A percentile compares a stretch with the other conserved stretches of the same genome.
Evolutionary conservation across 2,113 vertebrate species (phyloP).

Genomic region (Perccottus glenii): DNA sequence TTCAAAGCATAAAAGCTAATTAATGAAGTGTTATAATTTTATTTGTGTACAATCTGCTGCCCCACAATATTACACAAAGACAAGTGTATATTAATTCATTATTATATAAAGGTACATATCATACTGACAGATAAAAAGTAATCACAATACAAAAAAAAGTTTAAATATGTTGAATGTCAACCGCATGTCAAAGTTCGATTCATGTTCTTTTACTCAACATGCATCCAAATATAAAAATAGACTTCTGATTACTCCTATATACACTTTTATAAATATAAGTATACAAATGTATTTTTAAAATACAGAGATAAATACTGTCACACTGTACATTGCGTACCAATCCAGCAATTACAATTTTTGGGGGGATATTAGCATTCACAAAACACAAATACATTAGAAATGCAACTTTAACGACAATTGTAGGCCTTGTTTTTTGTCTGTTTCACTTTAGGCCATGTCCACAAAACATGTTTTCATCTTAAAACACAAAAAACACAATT

Average conservation of each 20-base stretch:
- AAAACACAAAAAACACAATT: neutral
- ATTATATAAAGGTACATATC: slow-evolving; percentile 65
- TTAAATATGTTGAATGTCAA: slow-evolving; percentile 79
- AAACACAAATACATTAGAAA: slow-evolving; percentile 97
- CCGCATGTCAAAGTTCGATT: slow-evolving; percentile 78
- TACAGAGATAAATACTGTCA: slow-evolving; percentile 99
- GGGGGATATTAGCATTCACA: slow-evolving; percentile 96
- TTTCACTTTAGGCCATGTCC: slow-evolving; percentile 11
- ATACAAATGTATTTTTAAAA: slow-evolving; percentile 99
- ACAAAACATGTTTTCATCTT: neutral
- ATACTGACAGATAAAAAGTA: slow-evolving; percentile 67
- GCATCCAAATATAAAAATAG: slow-evolving; percentile 98
- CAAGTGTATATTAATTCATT: slow-evolving; percentile 60
- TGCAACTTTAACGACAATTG: slow-evolving; percentile 89
- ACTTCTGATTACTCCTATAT: slow-evolving; percentile 91
- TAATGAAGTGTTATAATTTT: slow-evolving; percentile 42
- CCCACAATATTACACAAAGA: slow-evolving; percentile 63
- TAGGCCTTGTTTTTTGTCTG: slow-evolving; percentile 79
- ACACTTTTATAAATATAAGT: slow-evolving; percentile 96
- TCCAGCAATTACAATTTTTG: slow-evolving; percentile 89
- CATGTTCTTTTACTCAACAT: slow-evolving; percentile 75
- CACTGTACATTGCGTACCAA: slow-evolving; percentile 92
- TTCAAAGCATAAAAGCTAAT: neutral
- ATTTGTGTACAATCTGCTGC: slow-evolving; percentile 47
- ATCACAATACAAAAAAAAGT: slow-evolving; percentile 72